phyloP scores from a whole-genome alignment of 2,888 invertebrate species.

The Eucriotettix oculatus region DNA sequence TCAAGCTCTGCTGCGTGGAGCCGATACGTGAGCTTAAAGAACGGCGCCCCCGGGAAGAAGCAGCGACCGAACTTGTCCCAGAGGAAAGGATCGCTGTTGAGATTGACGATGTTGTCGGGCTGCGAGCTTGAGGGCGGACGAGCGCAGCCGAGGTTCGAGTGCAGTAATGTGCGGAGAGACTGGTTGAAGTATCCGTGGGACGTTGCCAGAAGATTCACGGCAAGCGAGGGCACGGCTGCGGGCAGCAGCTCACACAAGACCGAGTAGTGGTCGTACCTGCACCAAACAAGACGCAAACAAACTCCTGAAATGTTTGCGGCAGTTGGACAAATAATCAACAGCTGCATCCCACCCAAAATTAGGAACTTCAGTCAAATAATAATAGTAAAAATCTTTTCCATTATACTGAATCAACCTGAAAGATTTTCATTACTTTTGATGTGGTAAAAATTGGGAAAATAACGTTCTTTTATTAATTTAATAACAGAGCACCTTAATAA shows the following conservation, averaged over 20 bases:
- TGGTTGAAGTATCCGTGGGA: slow-evolving; percentile 42
- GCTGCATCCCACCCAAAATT: too few species aligned
- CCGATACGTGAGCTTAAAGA: slow-evolving; percentile 32
- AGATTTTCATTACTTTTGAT: too few species aligned
- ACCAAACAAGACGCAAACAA: slow-evolving; percentile 21
- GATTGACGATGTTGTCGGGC: slow-evolving; percentile 29
- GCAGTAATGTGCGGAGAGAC: slow-evolving; percentile 28
- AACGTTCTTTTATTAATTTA: too few species aligned
- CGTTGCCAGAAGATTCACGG: slow-evolving; percentile 38
- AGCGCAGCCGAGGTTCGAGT: slow-evolving; percentile 37
- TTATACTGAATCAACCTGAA: too few species aligned
- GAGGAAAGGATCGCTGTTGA: slow-evolving; percentile 41
- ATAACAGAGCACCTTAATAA: too few species aligned
- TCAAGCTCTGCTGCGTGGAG: slow-evolving; percentile 27
- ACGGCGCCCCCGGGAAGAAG: slow-evolving; percentile 43
- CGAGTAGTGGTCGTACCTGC: slow-evolving; percentile 50
- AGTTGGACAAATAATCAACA: too few species aligned
- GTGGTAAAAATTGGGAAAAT: too few species aligned
- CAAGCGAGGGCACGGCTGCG: slow-evolving; percentile 45
- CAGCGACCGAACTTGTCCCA: slow-evolving; percentile 42
- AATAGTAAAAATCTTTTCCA: too few species aligned
- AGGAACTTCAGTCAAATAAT: too few species aligned
- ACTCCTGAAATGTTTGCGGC: neutral
- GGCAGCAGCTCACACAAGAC: slow-evolving; percentile 50
- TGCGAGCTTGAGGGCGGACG: slow-evolving; percentile 14